Evolutionary conservation across 2,113 vertebrate species (phyloP).

Genomic region (Phyllostomus discolor): DNA sequence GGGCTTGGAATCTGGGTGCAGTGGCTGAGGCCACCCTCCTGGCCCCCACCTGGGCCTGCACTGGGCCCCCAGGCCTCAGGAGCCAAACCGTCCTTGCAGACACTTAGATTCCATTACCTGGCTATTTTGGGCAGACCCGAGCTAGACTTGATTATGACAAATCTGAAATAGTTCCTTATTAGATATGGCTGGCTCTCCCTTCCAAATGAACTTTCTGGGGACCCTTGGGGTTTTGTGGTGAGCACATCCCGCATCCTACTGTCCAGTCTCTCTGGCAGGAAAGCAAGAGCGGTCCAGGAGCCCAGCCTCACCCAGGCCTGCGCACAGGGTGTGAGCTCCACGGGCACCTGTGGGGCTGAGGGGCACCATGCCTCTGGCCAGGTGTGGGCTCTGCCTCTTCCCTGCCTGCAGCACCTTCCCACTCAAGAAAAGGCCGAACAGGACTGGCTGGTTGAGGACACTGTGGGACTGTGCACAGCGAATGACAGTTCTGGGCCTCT

Average conservation of each 20-base stretch:
- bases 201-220: slow-evolving; percentile 42
- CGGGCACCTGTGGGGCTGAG: neutral
- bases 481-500: slow-evolving; percentile 36
- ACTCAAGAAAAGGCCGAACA: neutral
- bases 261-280: neutral
- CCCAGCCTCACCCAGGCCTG: neutral
- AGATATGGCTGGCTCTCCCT: slow-evolving; percentile 23
- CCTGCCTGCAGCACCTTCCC: neutral
- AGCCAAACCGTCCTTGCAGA: neutral
- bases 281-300: neutral
- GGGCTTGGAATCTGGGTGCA: neutral
- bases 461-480: neutral
- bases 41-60: neutral
- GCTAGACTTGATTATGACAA: slow-evolving; percentile 73
- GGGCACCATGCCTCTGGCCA: neutral
- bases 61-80: neutral
- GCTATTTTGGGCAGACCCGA: slow-evolving; percentile 63
- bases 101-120: slow-evolving; percentile 61
- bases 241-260: neutral
- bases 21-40: neutral
- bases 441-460: slow-evolving; percentile 35
- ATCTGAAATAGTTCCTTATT: slow-evolving; percentile 71
- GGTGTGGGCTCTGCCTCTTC: neutral
- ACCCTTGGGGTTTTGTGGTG: neutral
- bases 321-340: neutral